Evolutionary conservation across 2,113 vertebrate genomes (phyloP).

Genomic region (Syngnathoides biaculeatus): DNA sequence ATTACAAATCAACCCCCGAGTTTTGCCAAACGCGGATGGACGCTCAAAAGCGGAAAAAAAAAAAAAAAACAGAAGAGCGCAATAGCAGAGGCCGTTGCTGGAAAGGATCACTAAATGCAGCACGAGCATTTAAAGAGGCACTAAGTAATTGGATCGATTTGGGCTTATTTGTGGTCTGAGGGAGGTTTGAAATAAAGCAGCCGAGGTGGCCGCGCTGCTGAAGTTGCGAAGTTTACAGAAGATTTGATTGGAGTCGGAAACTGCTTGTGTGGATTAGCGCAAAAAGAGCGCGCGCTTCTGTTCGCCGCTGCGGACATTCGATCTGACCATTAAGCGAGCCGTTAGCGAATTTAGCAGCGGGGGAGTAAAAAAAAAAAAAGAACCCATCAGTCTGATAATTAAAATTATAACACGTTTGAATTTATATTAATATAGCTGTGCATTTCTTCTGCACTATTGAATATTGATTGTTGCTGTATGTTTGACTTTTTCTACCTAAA

Average conservation of each 20-base stretch:
- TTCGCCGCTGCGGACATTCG: conserved; percentile 42
- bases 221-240: conserved; percentile 60
- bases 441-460: neutral
- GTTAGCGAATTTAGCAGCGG: neutral
- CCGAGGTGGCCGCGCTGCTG: conserved; percentile 38
- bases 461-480: neutral
- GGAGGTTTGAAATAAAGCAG: conserved; percentile 69
- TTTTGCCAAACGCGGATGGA: neutral
- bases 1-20: neutral
- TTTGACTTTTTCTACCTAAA: neutral
- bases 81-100: conserved; percentile 36
- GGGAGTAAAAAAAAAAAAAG: neutral
- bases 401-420: neutral
- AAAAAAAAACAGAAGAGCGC: conserved; percentile 36
- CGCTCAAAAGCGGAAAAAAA: conserved; percentile 20
- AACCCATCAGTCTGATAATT: neutral
- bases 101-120: conserved; percentile 54
- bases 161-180: conserved; percentile 65
- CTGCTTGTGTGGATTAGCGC: conserved; percentile 54
- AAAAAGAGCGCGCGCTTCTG: conserved; percentile 31
- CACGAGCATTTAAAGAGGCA: conserved; percentile 61
- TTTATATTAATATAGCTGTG: neutral
- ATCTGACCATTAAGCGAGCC: conserved; percentile 47
- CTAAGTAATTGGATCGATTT: conserved; percentile 74
- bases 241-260: conserved; percentile 70